phyloP scores from a whole-genome alignment of 2,113 vertebrate species.

The Acanthochromis polyacanthus region DNA sequence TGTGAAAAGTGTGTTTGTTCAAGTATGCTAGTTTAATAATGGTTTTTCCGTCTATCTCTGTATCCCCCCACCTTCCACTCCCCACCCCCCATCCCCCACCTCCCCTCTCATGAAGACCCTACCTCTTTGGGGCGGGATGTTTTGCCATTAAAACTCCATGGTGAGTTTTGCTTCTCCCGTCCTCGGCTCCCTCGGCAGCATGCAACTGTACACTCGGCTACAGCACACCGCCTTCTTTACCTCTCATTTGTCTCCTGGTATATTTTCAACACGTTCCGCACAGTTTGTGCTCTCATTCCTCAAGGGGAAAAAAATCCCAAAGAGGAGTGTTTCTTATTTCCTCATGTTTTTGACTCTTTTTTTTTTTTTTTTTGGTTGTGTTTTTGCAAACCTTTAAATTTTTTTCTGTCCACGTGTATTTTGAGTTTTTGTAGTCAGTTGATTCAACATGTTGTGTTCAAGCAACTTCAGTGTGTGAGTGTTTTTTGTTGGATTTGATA shows the following conservation, averaged over 20 bases:
- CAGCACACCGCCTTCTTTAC: conserved; percentile 64
- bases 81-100: neutral
- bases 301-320: conserved; percentile 20
- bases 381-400: conserved; percentile 13
- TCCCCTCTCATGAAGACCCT: conserved; percentile 92
- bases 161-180: conserved; percentile 92
- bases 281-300: conserved; percentile 58
- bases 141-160: conserved; percentile 99
- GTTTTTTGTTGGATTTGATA: conserved; percentile 1
- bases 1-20: conserved; percentile 79
- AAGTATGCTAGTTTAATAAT: conserved; percentile 86
- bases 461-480: neutral
- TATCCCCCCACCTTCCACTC: conserved; percentile 67
- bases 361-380: neutral
- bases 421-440: conserved; percentile 14
- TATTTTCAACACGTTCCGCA: conserved; percentile 61
- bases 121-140: conserved; percentile 99
- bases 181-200: conserved; percentile 69
- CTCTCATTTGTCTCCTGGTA: conserved; percentile 72
- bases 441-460: conserved; percentile 15
- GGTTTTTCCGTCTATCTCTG: conserved; percentile 94
- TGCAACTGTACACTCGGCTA: conserved; percentile 56
- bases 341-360: conserved; percentile 19
- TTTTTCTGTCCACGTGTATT: neutral
- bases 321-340: conserved; percentile 51